Conservation (phyloP, 2,888 invertebrate species). For the Morpho helenor region DNA sequence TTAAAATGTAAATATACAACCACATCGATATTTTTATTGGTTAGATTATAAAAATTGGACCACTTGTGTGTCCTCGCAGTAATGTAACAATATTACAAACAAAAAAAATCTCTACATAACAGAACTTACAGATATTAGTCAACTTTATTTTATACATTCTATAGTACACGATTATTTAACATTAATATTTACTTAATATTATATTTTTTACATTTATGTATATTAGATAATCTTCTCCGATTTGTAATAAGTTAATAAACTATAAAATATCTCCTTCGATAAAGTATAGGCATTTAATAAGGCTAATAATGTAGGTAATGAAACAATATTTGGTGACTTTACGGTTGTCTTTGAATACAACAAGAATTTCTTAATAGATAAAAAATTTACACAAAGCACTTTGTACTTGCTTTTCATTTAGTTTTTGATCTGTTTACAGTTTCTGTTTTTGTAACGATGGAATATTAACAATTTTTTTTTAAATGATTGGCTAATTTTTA, state of each 20-base stretch:
- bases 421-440: too few relatives aligned
- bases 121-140: slow-evolving; percentile 78
- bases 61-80: slow-evolving; percentile 70
- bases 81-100: slow-evolving; percentile 79
- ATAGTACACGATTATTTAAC: slow-evolving; percentile 76
- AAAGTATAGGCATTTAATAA: slow-evolving; percentile 75
- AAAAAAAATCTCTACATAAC: slow-evolving; percentile 76
- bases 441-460: too few relatives aligned
- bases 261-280: slow-evolving; percentile 77
- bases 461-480: slow-evolving; percentile 19
- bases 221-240: slow-evolving; percentile 73
- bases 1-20: slow-evolving; percentile 78
- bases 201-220: slow-evolving; percentile 75
- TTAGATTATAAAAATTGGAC: slow-evolving; percentile 80
- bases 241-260: slow-evolving; percentile 79
- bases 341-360: slow-evolving; percentile 58
- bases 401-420: slow-evolving; percentile 66
- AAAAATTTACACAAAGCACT: slow-evolving; percentile 68
- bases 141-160: slow-evolving; percentile 78
- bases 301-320: slow-evolving; percentile 70
- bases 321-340: slow-evolving; percentile 75
- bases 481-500: slow-evolving; percentile 28
- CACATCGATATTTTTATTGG: slow-evolving; percentile 78
- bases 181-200: slow-evolving; percentile 70
- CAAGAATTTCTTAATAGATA: slow-evolving; percentile 49